Percentiles rank a stretch among this genome's conserved stretches.
These are phyloP conservation scores for Hydropsyche tenuis DNA, from an alignment of 1,140 invertebrate species.

Conservation along the genomic window DNA sequence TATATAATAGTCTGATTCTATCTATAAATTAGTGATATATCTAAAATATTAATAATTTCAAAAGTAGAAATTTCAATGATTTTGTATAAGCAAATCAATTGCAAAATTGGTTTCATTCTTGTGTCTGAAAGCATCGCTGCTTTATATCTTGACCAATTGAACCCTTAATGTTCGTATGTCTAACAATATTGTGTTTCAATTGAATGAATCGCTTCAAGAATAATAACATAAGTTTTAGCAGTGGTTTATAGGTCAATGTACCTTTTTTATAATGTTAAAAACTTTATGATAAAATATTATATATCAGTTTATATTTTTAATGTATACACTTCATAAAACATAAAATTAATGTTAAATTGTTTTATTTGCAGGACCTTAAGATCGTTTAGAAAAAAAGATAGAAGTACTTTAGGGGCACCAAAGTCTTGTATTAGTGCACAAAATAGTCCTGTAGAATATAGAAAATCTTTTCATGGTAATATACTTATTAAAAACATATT, in stretches of 20 bases:
- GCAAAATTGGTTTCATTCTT: neutral
- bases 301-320: too few species aligned
- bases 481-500: neutral
- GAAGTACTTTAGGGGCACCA: conserved; percentile 51
- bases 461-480: conserved; percentile 59
- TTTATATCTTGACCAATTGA: conserved; percentile 38
- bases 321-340: neutral
- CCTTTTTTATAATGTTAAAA: neutral
- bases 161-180: neutral
- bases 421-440: conserved; percentile 54
- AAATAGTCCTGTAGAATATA: conserved; percentile 55
- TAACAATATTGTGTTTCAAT: conserved; percentile 47
- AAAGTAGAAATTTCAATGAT: too few species aligned
- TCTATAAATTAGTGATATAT: too few species aligned
- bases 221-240: conserved; percentile 7
- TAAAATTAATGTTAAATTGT: neutral
- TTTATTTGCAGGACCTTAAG: conserved; percentile 57
- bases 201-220: conserved; percentile 39
- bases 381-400: conserved; percentile 61
- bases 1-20: too few species aligned
- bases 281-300: too few species aligned
- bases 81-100: too few species aligned
- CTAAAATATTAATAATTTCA: too few species aligned
- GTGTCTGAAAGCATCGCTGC: conserved; percentile 28
- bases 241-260: conserved; percentile 5